Base-by-base conservation (phyloP, 2,888 invertebrate genomes). In the Pterostichus madidus region DNA sequence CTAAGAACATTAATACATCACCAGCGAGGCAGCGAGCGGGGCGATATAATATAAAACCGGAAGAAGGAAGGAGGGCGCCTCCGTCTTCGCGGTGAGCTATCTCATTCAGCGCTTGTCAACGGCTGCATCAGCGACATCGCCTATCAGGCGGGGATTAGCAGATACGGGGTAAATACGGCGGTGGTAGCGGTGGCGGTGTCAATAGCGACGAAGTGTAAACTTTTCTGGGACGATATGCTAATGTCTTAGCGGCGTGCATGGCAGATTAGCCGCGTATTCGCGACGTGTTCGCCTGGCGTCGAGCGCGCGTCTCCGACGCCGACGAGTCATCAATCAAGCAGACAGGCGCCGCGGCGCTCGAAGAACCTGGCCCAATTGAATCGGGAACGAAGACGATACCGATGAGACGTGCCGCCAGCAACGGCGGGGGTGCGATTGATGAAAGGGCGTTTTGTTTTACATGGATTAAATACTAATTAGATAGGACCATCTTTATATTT, bases 251-350 rank as follows among this genome's bases (percentile, higher is more conserved):
- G 53, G 17, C 53, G 68, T 39, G 71, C 52, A 59, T 77, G 71
- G 71, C 80, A 80, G 80, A 80, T 80, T 80, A 80, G 80, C 35
- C 77, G 44, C 35, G 78, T 78, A 78, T 78, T 78, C 78, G 78
- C 78, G 39, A 17, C 44, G 73, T 24, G 73, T 73, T n/a, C 39
- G 39, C 5, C 39, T 6, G 39, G 39, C 39, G 39, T 7, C 39
- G 39, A 39, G 10, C 59, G 59, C 31, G 31, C 73, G 24, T 24
- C 24, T 24, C 1, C 24, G 24, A 24, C 24, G 24, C 2, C 24
- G 73, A 35, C 59, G 64, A 46, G 49, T 79, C 79, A 79, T 79
- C 79, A 61, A 79, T 79, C 79, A 79, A 64, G 61, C 24, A 24
- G 79, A 79, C 79, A 79, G 79, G 39, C 46, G 73, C 17, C 13